phyloP scores from a whole-genome alignment of 2,888 invertebrate species.

The Strigamia transsilvanica region DNA sequence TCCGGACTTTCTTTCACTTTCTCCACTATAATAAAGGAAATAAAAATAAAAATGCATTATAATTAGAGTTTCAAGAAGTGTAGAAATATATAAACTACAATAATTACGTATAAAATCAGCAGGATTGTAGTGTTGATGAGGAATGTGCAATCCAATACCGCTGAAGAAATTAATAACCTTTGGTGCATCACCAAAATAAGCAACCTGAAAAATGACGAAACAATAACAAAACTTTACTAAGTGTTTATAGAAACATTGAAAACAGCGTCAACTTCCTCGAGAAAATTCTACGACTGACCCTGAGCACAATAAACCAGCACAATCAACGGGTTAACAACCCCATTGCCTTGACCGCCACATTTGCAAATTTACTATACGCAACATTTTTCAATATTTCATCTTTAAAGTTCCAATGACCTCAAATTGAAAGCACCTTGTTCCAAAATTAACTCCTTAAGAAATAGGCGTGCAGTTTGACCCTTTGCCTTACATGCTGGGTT shows the following conservation, averaged over 20 bases:
- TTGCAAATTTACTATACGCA: not conserved
- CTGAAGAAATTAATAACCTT: conserved; percentile 78
- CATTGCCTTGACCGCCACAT: conserved; percentile 3
- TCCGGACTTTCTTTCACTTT: conserved; percentile 77
- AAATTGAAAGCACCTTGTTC: conserved; percentile 11
- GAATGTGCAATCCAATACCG: conserved; percentile 74
- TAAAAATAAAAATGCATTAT: not conserved
- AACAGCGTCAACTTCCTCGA: not conserved
- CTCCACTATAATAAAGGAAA: conserved; percentile 71
- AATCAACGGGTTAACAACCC: not conserved
- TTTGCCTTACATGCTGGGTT: conserved; percentile 32
- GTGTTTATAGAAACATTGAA: not conserved
- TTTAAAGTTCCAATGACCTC: conserved; percentile 24
- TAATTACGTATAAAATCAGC: conserved; percentile 82
- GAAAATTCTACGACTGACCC: not conserved
- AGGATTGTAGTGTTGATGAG: conserved; percentile 78
- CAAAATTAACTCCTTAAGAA: conserved; percentile 16
- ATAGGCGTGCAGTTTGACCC: conserved; percentile 37
- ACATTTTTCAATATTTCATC: not conserved
- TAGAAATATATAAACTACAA: conserved; percentile 37
- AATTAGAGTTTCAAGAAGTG: no score
- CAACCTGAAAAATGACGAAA: conserved; percentile 62
- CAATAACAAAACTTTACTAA: not conserved
- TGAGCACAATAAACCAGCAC: conserved; percentile 16
- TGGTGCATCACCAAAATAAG: conserved; percentile 77